Evolutionary conservation across 1,140 invertebrate species (phyloP), one percentile per base, ranked within the genome.

Genomic region (Solenopsis fugax): DNA sequence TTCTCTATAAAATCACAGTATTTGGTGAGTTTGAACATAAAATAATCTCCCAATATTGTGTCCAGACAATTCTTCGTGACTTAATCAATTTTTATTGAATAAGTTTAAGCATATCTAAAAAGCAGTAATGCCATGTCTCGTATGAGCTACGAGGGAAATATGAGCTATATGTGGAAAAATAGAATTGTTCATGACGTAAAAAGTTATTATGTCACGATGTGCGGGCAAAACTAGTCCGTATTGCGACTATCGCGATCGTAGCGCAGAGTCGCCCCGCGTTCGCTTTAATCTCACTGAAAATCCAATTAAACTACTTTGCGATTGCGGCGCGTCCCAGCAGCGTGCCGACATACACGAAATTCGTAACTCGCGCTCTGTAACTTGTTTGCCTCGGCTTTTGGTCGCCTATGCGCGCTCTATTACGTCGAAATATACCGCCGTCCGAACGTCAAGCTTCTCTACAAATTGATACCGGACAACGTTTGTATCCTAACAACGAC

Each of bases 251-350:
- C 92, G 89, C 87, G 85, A 90, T 90, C 65, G 69, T 64, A 75
- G 88, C 87, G 87, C 87, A 76, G 85, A 89, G 87, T 73, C 85
- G 80, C 58, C 88, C 82, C 84, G 80, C 86, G 87, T 87, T 89
- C 91, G 86, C 93, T 94, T 93, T 93, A 93, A 94, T 94, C 93
- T 93, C 91, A 86, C 85, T 82, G 89, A 92, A 90, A 93, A 94
- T 94, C 93, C 93, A 94, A 94, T 93, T 94, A 94, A 94, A 93
- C 92, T 93, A 92, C 93, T 92, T 91, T 91, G 90, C 90, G 89
- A 89, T 91, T 91, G 90, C 86, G 86, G 90, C 84, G 76, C 90
- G 84, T 88, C 89, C 87, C 87, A 60, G 78, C 77, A 88, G 87
- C 90, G 81, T 88, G 87, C 87, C 87, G 87, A 88, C 90, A 84